Conservation (phyloP, 2,113 vertebrate species). For the Pantherophis guttatus region DNA sequence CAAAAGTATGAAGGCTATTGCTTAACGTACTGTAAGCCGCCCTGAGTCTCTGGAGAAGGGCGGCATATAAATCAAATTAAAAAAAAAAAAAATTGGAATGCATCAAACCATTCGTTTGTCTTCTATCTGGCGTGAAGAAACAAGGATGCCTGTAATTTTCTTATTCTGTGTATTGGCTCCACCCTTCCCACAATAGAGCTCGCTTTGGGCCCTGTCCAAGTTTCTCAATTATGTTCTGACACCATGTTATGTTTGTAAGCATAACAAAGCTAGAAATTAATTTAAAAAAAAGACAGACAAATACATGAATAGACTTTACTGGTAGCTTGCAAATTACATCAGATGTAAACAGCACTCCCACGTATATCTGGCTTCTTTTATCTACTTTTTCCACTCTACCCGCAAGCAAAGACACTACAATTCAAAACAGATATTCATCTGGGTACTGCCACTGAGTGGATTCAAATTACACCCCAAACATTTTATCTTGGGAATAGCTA, state of each 20-base stretch:
- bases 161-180: not conserved
- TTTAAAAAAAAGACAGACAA: not conserved
- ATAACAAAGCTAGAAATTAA: not conserved
- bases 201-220: not conserved
- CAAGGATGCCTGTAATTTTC: not conserved
- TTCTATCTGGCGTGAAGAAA: not conserved
- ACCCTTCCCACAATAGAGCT: not conserved
- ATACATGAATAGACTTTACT: not conserved
- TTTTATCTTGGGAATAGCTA: not conserved
- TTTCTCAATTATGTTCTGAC: not conserved
- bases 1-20: no score
- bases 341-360: not conserved
- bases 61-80: no score
- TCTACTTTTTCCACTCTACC: not conserved
- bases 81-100: no score
- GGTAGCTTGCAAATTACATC: not conserved
- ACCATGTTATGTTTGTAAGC: not conserved
- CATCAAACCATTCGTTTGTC: not conserved
- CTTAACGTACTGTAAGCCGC: no score
- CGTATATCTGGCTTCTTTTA: not conserved
- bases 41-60: no score
- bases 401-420: not conserved
- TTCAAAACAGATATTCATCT: not conserved
- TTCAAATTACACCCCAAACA: not conserved
- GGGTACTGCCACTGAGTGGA: not conserved